These are phyloP conservation scores for Andinoacara biseriatus DNA, from an alignment of 2,113 vertebrate species.

Conservation along the genomic window DNA sequence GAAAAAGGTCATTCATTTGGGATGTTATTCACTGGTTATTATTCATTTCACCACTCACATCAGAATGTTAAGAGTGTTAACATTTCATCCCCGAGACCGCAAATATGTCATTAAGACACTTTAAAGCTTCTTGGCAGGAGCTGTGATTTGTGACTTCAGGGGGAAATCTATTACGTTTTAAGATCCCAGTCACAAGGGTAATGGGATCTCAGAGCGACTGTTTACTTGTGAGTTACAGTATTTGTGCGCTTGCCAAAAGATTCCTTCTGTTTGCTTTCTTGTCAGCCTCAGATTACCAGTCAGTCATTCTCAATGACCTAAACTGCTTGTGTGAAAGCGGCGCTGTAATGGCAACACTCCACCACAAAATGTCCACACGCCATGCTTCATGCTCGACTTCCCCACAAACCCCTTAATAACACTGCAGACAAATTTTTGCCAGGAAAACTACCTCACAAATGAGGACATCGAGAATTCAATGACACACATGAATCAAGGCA, in stretches of 20 bases:
- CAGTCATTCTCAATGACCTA: slow-evolving; percentile 39
- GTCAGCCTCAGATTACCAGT: slow-evolving; percentile 49
- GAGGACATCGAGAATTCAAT: slow-evolving; percentile 59
- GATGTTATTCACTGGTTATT: slow-evolving; percentile 15
- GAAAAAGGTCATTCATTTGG: slow-evolving; percentile 7
- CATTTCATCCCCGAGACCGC: slow-evolving; percentile 13
- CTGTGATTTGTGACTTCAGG: slow-evolving; percentile 37
- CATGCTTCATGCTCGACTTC: slow-evolving; percentile 42
- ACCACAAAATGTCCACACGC: slow-evolving; percentile 43
- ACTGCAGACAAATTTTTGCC: slow-evolving; percentile 58
- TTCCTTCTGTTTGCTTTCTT: slow-evolving; percentile 46
- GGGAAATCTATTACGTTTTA: slow-evolving; percentile 42
- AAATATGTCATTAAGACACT: slow-evolving; percentile 46
- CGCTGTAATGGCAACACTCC: slow-evolving; percentile 15
- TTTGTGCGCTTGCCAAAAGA: slow-evolving; percentile 63
- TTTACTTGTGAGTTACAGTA: slow-evolving; percentile 59
- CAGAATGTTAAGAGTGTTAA: slow-evolving; percentile 28
- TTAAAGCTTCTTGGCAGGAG: slow-evolving; percentile 35
- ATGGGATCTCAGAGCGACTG: slow-evolving; percentile 49
- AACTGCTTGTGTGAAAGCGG: slow-evolving; percentile 20
- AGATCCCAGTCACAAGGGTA: slow-evolving; percentile 44
- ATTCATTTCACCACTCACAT: slow-evolving; percentile 24
- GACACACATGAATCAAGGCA: slow-evolving; percentile 70
- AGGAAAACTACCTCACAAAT: slow-evolving; percentile 56
- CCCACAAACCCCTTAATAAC: slow-evolving; percentile 61